Evolutionary conservation across 1,140 invertebrate genomes (phyloP), one percentile per base, ranked within the genome.

Genomic region (Drosophila nebulosa): DNA sequence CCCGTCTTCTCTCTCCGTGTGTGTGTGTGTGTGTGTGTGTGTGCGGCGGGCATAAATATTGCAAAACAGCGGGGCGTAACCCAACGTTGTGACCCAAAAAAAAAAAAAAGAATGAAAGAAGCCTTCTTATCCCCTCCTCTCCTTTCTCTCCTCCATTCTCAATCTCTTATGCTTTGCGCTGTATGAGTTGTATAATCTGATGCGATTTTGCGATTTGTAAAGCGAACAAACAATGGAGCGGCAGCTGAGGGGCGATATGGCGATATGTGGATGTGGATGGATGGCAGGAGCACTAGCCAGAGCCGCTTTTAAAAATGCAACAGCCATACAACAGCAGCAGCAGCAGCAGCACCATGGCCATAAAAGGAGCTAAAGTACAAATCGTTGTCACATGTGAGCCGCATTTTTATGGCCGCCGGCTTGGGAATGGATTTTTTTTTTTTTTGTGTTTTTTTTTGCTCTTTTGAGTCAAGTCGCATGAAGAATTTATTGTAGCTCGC

Each of bases 321-420:
- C 74, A 63, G 35, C 24, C 30, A 5, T 30, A 53, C 27, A 53
- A 32, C 32, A 61, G 46, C 67, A 68, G 32, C 61, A 61, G 30
- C 35, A 50, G 51, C 53, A 53, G 35, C 66, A 39, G 65, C 42
- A 21, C 59, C 46, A 53, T 57, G 56, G 65, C 89, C 89, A 88
- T 90, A 90, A 90, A 90, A 84, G 89, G 89, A 89, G 85, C 81
- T 69, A 84, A 86, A 89, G 89, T 90, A 90, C 89, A 90, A 90
- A 90, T 90, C 90, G 90, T 90, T 90, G 90, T 90, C 90, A 90
- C 89, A 90, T 90, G 90, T 90, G 90, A 90, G 90, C 75, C 84
- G 90, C 89, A 90, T 90, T 90, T 90, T 90, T 90, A 90, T 90
- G 88, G 85, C 90, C 69, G 69, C 72, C 83, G 74, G 83, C 89